Evolutionary conservation across 1,140 invertebrate species (phyloP), one percentile per base, ranked within the genome.

Genomic region (Tetramorium parvispinum): DNA sequence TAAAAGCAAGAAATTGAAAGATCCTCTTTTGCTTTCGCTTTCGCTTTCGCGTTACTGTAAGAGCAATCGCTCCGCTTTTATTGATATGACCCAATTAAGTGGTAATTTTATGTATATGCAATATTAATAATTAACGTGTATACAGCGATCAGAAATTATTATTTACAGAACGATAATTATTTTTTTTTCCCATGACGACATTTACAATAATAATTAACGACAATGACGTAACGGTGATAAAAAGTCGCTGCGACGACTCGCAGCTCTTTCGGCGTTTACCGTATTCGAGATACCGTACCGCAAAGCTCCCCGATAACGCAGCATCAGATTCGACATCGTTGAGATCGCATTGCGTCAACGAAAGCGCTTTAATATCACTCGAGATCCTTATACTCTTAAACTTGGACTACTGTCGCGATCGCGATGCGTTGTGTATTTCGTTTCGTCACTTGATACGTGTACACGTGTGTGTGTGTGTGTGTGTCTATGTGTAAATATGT

Each of bases 331-430:
- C 24, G 57, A 77, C 43, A 78, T 78, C 76, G 40, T 78, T 65
- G 59, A 46, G 43, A 65, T 78, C 57, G 75, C 55, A 24, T 61
- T 37, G 59, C 24, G 55, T 77, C 55, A 77, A 77, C 75, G 40
- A 77, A 66, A 63, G 24, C 55, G 53, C 21, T 61, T 65, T 68
- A 78, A 78, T 78, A 78, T 78, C 76, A 78, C 76, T 78, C 76
- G 57, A 65, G 24, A 65, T 49, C 76, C 76, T 65, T 78, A 43
- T 59, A 76, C n/a, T 75, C 32, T 75, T 75, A 61, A 61, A 46
- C 40, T 49, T 78, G 43, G 43, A 18, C 11, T 78, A 77, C 75
- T 78, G 55, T 77, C 57, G 55, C 40, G 40, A 78, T 78, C 57
- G 43, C 57, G 24, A 77, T 49, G 43, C 76, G 27, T 65, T 78